Percentiles rank a stretch among this genome's conserved stretches.
Conservation (phyloP, 2,888 invertebrate genomes). For the Troilus luridus region DNA sequence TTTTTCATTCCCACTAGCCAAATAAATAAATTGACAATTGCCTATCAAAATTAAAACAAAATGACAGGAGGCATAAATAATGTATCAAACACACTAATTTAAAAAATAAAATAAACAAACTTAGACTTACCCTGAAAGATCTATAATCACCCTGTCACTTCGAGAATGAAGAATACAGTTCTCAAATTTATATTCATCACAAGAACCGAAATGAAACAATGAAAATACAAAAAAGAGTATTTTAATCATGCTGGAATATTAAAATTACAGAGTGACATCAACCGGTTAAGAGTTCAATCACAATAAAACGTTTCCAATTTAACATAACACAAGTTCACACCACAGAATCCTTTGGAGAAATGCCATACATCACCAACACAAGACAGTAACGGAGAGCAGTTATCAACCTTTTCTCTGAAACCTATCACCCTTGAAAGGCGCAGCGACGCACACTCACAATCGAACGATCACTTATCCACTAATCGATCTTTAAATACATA, state of each 20-base stretch:
- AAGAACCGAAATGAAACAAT: background rate
- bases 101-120: background rate
- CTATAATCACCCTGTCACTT: slow-evolving; percentile 13
- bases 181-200: background rate
- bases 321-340: background rate
- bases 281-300: background rate
- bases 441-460: no score
- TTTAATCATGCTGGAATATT: background rate
- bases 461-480: no score
- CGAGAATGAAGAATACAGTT: slow-evolving; percentile 7
- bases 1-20: no score
- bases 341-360: background rate
- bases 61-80: no score
- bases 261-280: background rate
- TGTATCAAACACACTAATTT: background rate
- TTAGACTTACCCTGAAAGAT: slow-evolving; percentile 22
- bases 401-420: background rate
- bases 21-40: no score
- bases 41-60: no score
- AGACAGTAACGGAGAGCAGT: background rate
- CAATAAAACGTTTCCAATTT: background rate
- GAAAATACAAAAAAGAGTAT: background rate
- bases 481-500: no score
- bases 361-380: background rate
- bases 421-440: no score